Conservation (phyloP, 2,113 vertebrate species). For the Cathartes aura region DNA sequence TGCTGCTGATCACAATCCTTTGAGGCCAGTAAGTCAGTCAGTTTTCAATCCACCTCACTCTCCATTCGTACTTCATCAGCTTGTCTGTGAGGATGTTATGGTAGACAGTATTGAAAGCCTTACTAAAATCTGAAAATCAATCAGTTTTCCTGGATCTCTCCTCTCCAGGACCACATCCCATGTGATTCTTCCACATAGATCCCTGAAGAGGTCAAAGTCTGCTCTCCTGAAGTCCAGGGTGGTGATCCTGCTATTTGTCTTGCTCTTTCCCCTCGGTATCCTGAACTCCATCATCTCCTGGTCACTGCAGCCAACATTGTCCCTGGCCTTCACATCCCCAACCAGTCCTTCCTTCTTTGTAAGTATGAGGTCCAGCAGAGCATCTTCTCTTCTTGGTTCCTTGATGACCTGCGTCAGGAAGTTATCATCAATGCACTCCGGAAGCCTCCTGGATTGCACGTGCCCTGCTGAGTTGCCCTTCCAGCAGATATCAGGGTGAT, state of each 20-base stretch:
- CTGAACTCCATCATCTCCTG: background rate
- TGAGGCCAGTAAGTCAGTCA: background rate
- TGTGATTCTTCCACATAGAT: background rate
- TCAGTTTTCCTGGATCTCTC: background rate
- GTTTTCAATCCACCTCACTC: background rate
- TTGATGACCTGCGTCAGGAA: background rate
- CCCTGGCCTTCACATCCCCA: background rate
- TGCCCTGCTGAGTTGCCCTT: background rate
- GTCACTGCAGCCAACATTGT: background rate
- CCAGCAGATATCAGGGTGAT: background rate
- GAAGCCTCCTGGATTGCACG: background rate
- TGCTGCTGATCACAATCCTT: background rate
- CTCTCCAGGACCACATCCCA: background rate
- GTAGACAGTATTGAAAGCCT: background rate
- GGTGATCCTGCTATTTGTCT: background rate
- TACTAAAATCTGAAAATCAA: background rate
- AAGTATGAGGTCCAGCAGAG: background rate
- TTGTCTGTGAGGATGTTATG: background rate
- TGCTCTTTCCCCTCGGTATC: background rate
- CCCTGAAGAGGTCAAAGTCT: background rate
- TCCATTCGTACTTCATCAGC: background rate
- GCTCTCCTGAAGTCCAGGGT: background rate
- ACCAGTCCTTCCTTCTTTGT: background rate
- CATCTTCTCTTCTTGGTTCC: background rate
- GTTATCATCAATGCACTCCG: background rate